Conservation (phyloP, 1,140 invertebrate genomes). For the Temnothorax longispinosus region DNA sequence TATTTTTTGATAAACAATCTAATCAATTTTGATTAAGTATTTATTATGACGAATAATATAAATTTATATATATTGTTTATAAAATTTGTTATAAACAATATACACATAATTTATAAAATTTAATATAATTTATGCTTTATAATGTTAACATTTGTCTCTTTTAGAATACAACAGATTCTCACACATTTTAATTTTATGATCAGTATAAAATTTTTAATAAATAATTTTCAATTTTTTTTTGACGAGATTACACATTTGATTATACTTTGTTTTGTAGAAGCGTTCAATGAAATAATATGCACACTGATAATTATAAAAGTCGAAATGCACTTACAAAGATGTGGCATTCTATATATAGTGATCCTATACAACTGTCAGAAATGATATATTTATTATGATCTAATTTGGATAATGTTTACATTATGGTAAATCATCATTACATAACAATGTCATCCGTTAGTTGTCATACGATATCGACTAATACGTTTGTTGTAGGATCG, state of each 20-base stretch:
- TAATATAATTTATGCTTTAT: not conserved
- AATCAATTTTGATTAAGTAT: not conserved
- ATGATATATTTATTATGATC: slow-evolving; percentile 33
- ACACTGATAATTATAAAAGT: not conserved
- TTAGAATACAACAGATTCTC: not conserved
- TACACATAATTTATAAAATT: not conserved
- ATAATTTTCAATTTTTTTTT: not conserved
- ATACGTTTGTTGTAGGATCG: slow-evolving; percentile 40
- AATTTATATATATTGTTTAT: not conserved
- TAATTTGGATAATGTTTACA: slow-evolving; percentile 33
- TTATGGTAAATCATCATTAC: slow-evolving; percentile 12
- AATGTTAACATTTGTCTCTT: not conserved
- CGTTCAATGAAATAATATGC: not conserved
- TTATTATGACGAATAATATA: not conserved
- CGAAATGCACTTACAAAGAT: not conserved
- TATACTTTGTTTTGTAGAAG: not conserved
- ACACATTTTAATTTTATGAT: not conserved
- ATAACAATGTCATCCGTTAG: slow-evolving; percentile 16
- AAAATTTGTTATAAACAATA: not conserved
- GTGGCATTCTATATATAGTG: not conserved
- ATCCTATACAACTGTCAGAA: not conserved
- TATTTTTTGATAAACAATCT: not conserved
- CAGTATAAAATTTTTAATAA: not conserved
- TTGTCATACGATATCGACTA: slow-evolving; percentile 39
- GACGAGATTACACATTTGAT: not conserved